These are phyloP conservation scores for Philonicus albiceps DNA, from an alignment of 2,888 invertebrate species.

Conservation along the genomic window DNA sequence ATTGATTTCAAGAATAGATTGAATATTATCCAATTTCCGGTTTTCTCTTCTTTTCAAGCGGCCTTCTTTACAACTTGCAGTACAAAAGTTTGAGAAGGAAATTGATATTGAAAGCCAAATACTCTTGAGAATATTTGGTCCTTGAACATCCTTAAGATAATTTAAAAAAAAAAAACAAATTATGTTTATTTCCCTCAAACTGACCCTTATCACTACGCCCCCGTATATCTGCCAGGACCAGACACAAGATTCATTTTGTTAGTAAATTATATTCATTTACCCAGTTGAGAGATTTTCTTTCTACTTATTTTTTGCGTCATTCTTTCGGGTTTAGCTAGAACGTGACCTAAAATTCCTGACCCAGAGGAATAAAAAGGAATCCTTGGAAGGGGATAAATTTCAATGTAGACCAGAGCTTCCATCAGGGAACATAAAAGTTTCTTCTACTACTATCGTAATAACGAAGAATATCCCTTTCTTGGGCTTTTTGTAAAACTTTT, in stretches of 20 bases:
- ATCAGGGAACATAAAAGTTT: not conserved
- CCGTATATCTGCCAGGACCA: not conserved
- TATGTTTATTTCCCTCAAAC: not conserved
- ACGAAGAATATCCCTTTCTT: not conserved
- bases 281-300: not conserved
- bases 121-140: not conserved
- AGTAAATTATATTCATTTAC: not conserved
- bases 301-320: not conserved
- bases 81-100: not conserved
- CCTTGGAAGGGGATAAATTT: not conserved
- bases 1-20: not conserved
- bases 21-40: not conserved
- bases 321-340: not conserved
- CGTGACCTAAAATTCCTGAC: not conserved
- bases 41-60: not conserved
- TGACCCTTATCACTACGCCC: not conserved
- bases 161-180: not conserved
- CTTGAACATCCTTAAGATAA: not conserved
- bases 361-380: not conserved
- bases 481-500: not conserved
- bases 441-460: not conserved
- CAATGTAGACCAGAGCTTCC: not conserved
- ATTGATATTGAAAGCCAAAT: not conserved
- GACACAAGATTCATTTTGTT: not conserved
- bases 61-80: not conserved